Conservation (phyloP, 2,888 invertebrate species). For the Andrena marginata region DNA sequence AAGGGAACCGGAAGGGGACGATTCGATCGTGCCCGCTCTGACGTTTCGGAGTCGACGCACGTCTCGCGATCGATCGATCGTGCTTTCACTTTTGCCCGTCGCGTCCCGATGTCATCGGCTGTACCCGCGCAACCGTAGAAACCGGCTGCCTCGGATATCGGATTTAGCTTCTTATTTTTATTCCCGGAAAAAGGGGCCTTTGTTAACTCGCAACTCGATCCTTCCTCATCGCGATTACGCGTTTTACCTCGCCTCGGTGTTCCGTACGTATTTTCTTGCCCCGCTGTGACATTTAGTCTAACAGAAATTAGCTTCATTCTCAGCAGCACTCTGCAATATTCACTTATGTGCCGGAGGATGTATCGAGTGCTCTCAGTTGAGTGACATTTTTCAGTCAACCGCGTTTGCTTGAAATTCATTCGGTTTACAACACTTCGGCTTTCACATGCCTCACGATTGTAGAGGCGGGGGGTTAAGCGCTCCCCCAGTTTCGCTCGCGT, state of each 20-base stretch:
- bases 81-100: constrained; percentile 76
- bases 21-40: constrained; percentile 61
- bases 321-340: background rate
- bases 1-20: constrained; percentile 65
- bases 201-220: constrained; percentile 8
- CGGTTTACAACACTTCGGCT: too few species aligned
- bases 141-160: constrained; percentile 15
- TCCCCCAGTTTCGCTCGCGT: background rate
- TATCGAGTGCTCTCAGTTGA: background rate
- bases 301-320: background rate
- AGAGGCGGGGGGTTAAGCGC: background rate
- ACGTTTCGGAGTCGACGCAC: constrained; percentile 67
- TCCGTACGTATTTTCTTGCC: background rate
- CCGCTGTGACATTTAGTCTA: background rate
- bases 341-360: background rate
- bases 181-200: constrained; percentile 13
- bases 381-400: background rate
- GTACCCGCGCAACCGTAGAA: constrained; percentile 8
- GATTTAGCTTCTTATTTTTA: constrained; percentile 35
- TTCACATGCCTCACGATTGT: background rate
- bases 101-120: constrained; percentile 53
- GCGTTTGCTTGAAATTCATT: background rate
- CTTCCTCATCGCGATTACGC: background rate
- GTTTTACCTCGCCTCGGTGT: background rate
- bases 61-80: constrained; percentile 68